Evolutionary conservation across 2,888 invertebrate species (phyloP), one percentile per base, ranked within the genome.

Genomic region (Taphrorychus bicolor): DNA sequence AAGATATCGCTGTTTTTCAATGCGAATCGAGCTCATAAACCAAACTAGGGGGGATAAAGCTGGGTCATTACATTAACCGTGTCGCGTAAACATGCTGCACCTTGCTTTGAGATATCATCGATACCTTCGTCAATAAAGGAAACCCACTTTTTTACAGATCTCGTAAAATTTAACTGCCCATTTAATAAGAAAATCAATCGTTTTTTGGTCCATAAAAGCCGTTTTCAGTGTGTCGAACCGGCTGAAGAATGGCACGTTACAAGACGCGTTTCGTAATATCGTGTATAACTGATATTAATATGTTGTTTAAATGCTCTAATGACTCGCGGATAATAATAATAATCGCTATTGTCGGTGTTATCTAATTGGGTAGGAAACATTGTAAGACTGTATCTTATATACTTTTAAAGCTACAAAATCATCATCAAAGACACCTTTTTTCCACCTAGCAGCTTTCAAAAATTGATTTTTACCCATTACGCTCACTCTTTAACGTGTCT

Each of bases 1-100:
- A 1, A 32, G 32, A 32, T 9, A 7, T 11, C 32, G 32, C 32
- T 11, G 32, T 11, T 32, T 59, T 59, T 23, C 48, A 48, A 11
- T 59, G 49, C 24, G 21, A 58, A 58, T 58, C 24, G n/a, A 24
- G 21, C 19, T 14, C 45, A 17, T 45, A 45, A 59, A 59, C 22
- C 24, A 45, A 45, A 42, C 42, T n/a, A 42, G 14, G 42, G 21
- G 23, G 45, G 32, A 19, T 21, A 41, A 22, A 32, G 21, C 22
- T 45, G 21, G 57, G 21, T 22, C 59, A 59, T 49, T 59, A 59
- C 57, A 57, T 42, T 57, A 57, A 41, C 57, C 21, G 45, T n/a
- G 23, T 59, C 49, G 59, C 59, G 48, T 59, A 59, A 59, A 59
- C 49, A 59, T 59, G 59, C 59, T 59, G 59, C 59, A 59, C 59